These are phyloP conservation scores for Arrhamphus sclerolepis DNA, from an alignment of 2,797 vertebrate genomes.

Conservation along the genomic window DNA sequence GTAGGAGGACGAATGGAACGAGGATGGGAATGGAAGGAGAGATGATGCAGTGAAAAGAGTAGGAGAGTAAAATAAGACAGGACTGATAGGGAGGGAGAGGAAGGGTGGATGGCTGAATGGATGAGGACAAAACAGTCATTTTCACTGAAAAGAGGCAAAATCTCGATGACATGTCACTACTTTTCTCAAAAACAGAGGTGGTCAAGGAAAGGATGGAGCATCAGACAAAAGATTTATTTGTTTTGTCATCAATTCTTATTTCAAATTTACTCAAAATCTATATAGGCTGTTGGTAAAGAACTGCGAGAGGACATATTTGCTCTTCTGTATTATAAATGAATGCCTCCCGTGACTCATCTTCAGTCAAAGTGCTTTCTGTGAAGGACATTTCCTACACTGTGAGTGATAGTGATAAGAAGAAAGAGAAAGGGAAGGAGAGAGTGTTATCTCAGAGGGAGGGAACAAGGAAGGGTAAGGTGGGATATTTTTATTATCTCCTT, in stretches of 20 bases:
- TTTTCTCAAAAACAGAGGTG: slow-evolving; percentile 18
- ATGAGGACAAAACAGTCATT: slow-evolving; percentile 2
- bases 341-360: slow-evolving; percentile 23
- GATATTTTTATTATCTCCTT: slow-evolving; percentile 69
- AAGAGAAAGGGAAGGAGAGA: slow-evolving; percentile 29
- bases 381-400: slow-evolving; percentile 32
- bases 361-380: slow-evolving; percentile 28
- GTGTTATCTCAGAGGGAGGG: slow-evolving; percentile 51
- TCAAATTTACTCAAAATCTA: slow-evolving; percentile 4
- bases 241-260: background rate
- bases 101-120: background rate
- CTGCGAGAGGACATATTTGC: slow-evolving; percentile 8
- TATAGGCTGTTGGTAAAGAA: slow-evolving; percentile 5
- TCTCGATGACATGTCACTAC: slow-evolving; percentile 21
- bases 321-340: slow-evolving; percentile 7
- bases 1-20: slow-evolving; percentile 17
- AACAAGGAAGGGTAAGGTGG: slow-evolving; percentile 49
- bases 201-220: slow-evolving; percentile 12
- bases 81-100: slow-evolving; percentile 16
- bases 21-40: background rate
- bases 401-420: slow-evolving; percentile 43
- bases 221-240: slow-evolving; percentile 1
- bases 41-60: slow-evolving; percentile 4
- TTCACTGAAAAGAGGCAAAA: slow-evolving; percentile 1
- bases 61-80: slow-evolving; percentile 25